Percentiles rank a stretch among this genome's conserved stretches.
These are phyloP conservation scores for Diplosoma virens DNA, from an alignment of 23 tunicate genomes.

Conservation along the genomic window DNA sequence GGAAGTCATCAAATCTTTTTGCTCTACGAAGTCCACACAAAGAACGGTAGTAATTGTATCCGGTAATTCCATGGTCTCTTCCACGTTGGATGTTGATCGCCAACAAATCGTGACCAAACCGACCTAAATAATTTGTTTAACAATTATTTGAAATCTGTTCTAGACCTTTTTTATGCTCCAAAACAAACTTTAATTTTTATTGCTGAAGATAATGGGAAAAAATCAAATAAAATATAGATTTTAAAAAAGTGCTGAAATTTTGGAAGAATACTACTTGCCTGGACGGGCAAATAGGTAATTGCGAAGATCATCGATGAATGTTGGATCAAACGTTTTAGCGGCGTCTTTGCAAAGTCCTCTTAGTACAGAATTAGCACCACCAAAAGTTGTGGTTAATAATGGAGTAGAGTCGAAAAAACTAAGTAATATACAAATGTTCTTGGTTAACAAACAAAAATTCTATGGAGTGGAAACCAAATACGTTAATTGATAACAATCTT, in stretches of 20 bases:
- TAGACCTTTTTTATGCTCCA: no score
- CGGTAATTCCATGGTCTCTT: conserved; percentile 74
- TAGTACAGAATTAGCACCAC: conserved; percentile 49
- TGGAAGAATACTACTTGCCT: no score
- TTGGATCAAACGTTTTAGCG: conserved; percentile 44
- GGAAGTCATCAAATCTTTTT: neutral
- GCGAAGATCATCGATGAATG: conserved; percentile 33
- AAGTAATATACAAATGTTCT: no score
- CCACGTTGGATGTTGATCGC: conserved; percentile 73
- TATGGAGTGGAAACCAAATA: no score
- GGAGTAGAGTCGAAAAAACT: conserved; percentile 50
- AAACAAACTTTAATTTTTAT: neutral
- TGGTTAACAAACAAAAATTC: no score
- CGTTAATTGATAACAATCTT: no score
- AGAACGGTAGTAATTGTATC: conserved; percentile 60
- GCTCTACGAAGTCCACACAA: conserved; percentile 46
- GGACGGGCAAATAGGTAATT: conserved; percentile 49
- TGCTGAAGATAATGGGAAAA: neutral
- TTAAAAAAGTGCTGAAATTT: neutral
- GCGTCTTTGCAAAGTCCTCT: conserved; percentile 49
- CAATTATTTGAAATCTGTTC: no score
- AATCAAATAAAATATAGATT: no score
- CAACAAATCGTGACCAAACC: conserved; percentile 39
- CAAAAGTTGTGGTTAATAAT: neutral
- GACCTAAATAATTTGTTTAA: no score